Evolutionary conservation across 2,113 vertebrate genomes (phyloP), one percentile per base, ranked within the genome.

Genomic region (Hemicordylus capensis): DNA sequence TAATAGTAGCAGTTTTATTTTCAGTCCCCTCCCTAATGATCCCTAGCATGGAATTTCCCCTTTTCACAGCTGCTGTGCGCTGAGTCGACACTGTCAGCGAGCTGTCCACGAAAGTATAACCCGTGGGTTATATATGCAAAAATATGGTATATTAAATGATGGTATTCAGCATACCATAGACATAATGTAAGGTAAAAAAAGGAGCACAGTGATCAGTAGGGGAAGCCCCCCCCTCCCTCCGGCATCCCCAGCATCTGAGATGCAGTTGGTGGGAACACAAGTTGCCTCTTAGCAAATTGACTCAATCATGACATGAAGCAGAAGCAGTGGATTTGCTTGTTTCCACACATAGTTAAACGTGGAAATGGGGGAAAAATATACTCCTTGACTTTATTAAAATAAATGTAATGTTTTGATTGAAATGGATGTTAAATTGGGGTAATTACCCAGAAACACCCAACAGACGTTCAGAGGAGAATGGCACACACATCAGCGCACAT

Each of bases 341-440:
- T 90, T 78, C 39, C 14, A 85, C 81, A 85, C 84, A 89, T 83
- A 90, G n/a, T 74, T 89, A 14, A 81, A 34, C 0, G 0, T 87
- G 78, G 34, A 58, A 85, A 84, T 64, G 59, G 34, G 14, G 87
- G 69, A 90, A 89, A 92, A 83, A 91, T 4, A 82, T 9, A 89
- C 70, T 90, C 81, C 86, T 87, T 67, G 72, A 86, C 28, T 87
- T 89, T 90, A 91, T 83, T 88, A 86, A 88, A 91, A 92, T 80
- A 92, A 91, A 87, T 74, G 63, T 66, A 90, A 89, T 80, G 72
- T 85, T 87, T 83, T 77, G 92, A 93, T 88, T 93, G 90, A 90
- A 84, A 88, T 83, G 59, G 79, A 54, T 89, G 78, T 88, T 92
- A 90, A 93, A 93, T 81, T 31, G 80, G n/a, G 86, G 39, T 92